Base-by-base conservation (phyloP, 2,113 vertebrate species). In the Vanacampus margaritifer region DNA sequence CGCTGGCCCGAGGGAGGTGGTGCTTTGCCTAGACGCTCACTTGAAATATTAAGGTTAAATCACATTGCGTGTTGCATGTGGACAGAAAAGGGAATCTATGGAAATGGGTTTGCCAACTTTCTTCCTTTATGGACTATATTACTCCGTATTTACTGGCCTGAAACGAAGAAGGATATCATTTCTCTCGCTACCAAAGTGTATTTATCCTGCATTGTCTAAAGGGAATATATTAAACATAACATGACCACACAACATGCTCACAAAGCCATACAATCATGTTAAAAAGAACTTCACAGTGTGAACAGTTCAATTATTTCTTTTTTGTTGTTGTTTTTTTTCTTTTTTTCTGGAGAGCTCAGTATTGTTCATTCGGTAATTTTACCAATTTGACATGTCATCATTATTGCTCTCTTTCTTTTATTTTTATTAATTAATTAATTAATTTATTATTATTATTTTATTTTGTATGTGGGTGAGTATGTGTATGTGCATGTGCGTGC, bases 41-140 rank as follows among this genome's bases (percentile, higher is more conserved):
- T 74, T 64, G 74, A 82, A 86, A 86, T 77, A 86, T 85, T 81
- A 76, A 78, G 71, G 63, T 71, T 68, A 60, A 63, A 68, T 70
- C 53, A 37, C 69, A 69, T 51, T 68, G 73, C 69, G 60, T 41
- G 61, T 17, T 69, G 64, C 64, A 70, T 62, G 58, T 24, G 24
- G 68, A 64, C 26, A 21, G 23, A 46, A 72, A 67, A 60, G 39
- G 39, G 35, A 75, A 36, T 23, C 13, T 59, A 17, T 24, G 58
- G 21, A 63, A 43, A 62, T 39, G 60, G 26, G 51, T 51, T 23
- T 23, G 8, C 48, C 21, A 17, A 2, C 36, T 66, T 67, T 28
- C 35, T 19, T 2, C 2, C 3, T 14, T 24, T 57, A 13, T 53
- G 12, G 23, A n/a, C 21, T 53, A 36, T 41, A n/a, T 32, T 45